phyloP scores from a whole-genome alignment of 2,888 invertebrate genomes.

The Hirtodrosophila duncani region DNA sequence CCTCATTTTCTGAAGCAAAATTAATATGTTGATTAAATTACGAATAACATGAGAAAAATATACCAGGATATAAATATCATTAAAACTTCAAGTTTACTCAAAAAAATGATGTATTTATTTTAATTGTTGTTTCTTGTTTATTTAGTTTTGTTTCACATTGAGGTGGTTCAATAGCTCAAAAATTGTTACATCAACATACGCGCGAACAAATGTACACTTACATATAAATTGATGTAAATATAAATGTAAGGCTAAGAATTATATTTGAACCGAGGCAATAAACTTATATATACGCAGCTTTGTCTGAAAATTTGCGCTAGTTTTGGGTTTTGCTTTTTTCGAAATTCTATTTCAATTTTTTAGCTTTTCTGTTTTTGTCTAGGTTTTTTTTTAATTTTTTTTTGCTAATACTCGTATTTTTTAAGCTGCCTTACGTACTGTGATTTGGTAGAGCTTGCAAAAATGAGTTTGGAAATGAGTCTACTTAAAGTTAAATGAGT shows the following conservation, averaged over 20 bases:
- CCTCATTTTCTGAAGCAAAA: no score
- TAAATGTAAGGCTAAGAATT: slow-evolving; percentile 51
- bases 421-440: slow-evolving; percentile 47
- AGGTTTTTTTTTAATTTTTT: slow-evolving; percentile 61
- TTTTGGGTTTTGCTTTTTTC: slow-evolving; percentile 15
- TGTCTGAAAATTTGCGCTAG: slow-evolving; percentile 58
- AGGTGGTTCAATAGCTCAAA: slow-evolving; percentile 75
- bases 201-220: slow-evolving; percentile 63
- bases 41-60: no score
- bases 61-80: no score
- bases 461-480: slow-evolving; percentile 48
- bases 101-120: no score
- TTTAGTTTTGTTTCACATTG: slow-evolving; percentile 64
- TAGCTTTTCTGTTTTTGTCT: slow-evolving; percentile 26
- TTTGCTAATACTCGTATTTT: slow-evolving; percentile 30
- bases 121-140: slow-evolving; percentile 26
- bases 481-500: slow-evolving; percentile 58
- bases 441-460: slow-evolving; percentile 39
- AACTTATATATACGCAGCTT: slow-evolving; percentile 34
- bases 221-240: no score
- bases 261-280: slow-evolving; percentile 17
- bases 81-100: no score
- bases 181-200: slow-evolving; percentile 58
- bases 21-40: no score
- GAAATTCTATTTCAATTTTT: slow-evolving; percentile 1